Percentiles rank a stretch among this genome's conserved stretches.
Evolutionary conservation across 2,113 vertebrate species (phyloP).

Genomic region (Stigmatopora argus): DNA sequence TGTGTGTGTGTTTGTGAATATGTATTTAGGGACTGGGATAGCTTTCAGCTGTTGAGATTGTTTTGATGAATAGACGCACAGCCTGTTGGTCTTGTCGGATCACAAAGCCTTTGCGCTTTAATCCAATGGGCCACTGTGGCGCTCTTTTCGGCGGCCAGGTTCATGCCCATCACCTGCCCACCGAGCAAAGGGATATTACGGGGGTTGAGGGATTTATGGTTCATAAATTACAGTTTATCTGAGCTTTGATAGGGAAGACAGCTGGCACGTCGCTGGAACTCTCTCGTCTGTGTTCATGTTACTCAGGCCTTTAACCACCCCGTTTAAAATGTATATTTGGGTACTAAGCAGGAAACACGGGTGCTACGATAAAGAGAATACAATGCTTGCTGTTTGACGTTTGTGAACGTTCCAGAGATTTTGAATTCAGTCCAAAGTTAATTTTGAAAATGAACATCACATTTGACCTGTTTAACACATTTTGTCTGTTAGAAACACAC

Average conservation of each 20-base stretch:
- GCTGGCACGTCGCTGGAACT: background rate
- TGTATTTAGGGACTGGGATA: background rate
- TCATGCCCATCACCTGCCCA: background rate
- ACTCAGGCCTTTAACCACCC: background rate
- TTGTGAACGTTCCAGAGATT: background rate
- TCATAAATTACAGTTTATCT: background rate
- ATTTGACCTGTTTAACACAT: background rate
- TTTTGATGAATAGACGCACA: slow-evolving; percentile 17
- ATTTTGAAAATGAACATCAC: background rate
- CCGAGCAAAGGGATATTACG: background rate
- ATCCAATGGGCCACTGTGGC: slow-evolving; percentile 3
- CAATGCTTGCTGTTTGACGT: background rate
- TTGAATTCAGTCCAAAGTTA: background rate
- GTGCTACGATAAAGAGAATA: background rate
- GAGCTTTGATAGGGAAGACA: background rate
- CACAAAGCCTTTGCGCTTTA: slow-evolving; percentile 1
- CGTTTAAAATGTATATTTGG: background rate
- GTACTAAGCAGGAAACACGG: background rate
- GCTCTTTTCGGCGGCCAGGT: background rate
- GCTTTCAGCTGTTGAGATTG: slow-evolving; percentile 30
- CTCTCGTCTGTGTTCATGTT: background rate
- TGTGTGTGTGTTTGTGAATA: background rate
- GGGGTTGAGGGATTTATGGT: background rate
- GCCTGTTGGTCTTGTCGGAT: background rate
- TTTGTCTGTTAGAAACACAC: background rate